Evolutionary conservation across 1,140 invertebrate genomes (phyloP).

Genomic region (Neodiprion fabricii): DNA sequence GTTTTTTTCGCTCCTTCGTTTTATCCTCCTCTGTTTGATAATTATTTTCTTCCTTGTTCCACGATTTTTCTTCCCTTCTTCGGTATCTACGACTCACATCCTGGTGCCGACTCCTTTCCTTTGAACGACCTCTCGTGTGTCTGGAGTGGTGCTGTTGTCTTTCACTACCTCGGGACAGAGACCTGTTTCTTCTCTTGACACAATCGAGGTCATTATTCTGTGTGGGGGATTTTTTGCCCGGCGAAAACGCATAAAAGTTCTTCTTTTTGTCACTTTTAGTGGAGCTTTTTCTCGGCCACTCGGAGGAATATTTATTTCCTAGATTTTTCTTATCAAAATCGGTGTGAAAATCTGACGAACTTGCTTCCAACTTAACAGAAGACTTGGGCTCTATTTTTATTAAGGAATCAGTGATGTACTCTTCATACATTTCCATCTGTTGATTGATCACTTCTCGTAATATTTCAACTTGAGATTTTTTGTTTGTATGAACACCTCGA

Average conservation of each 20-base stretch:
- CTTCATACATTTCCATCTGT: constrained; percentile 62
- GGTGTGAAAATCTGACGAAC: not conserved
- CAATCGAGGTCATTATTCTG: not conserved
- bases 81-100: not conserved
- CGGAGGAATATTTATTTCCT: too few relatives aligned
- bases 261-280: not conserved
- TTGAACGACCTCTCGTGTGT: not conserved
- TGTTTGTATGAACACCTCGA: constrained; percentile 69
- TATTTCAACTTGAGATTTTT: constrained; percentile 68
- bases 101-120: not conserved
- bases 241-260: not conserved
- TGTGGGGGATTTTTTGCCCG: not conserved
- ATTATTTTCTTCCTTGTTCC: not conserved
- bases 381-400: not conserved
- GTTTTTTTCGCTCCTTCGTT: not conserved
- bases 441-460: constrained; percentile 69
- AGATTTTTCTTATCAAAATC: not conserved
- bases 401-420: constrained; percentile 38
- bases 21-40: not conserved
- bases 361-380: not conserved
- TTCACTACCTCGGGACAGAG: not conserved
- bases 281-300: not conserved
- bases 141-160: not conserved
- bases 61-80: not conserved
- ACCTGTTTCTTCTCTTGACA: not conserved